phyloP scores from a whole-genome alignment of 2,797 vertebrate species.

The Myiothlypis chrysogaster region DNA sequence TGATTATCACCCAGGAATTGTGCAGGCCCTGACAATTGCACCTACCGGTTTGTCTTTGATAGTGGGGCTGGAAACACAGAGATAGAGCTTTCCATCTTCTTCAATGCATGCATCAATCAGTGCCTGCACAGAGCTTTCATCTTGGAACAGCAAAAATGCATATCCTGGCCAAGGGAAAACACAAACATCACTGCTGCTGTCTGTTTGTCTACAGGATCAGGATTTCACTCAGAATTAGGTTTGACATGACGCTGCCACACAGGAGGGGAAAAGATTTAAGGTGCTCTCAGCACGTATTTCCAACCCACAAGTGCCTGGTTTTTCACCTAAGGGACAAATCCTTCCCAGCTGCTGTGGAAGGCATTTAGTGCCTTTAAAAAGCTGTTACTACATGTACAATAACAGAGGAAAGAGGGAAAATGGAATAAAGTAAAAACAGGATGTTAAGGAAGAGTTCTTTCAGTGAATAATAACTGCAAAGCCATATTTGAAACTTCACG shows the following conservation, averaged over 20 bases:
- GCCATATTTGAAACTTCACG: background rate
- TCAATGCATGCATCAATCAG: slow-evolving; percentile 98
- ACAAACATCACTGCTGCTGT: background rate
- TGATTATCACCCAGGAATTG: background rate
- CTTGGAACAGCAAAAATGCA: slow-evolving; percentile 98
- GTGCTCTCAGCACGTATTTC: background rate
- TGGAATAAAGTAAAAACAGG: background rate
- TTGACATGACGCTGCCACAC: background rate
- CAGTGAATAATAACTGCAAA: background rate
- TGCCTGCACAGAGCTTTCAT: slow-evolving; percentile 98
- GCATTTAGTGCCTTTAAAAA: background rate
- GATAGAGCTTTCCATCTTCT: slow-evolving; percentile 97
- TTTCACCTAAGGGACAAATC: background rate
- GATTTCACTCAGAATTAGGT: background rate
- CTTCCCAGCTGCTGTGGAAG: background rate
- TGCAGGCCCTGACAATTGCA: slow-evolving; percentile 31
- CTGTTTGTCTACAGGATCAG: background rate
- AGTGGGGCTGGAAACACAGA: slow-evolving; percentile 97
- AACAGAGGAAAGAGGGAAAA: background rate
- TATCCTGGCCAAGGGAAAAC: slow-evolving; percentile 81
- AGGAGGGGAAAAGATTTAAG: background rate
- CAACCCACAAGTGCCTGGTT: background rate
- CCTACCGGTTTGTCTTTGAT: slow-evolving; percentile 99
- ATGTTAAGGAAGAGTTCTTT: background rate
- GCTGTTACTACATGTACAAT: background rate